Evolutionary conservation across 2,797 vertebrate species (phyloP).

Genomic region (Salarias fasciatus): DNA sequence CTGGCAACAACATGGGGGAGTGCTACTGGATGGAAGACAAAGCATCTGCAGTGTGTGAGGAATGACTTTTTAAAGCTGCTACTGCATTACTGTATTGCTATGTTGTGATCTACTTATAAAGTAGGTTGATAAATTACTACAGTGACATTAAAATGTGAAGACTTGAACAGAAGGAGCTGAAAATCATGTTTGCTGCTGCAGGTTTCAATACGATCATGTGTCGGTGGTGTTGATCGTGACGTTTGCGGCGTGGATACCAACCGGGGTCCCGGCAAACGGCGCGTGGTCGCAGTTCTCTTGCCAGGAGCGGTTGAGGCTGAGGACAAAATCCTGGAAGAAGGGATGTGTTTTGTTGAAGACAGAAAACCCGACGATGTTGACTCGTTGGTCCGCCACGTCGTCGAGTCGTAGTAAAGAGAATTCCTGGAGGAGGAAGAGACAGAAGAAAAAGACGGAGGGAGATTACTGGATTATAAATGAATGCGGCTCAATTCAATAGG

Average conservation of each 20-base stretch:
- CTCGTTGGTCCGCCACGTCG: conserved; percentile 87
- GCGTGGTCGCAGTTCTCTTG: conserved; percentile 98
- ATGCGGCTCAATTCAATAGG: neutral
- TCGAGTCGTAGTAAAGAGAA: conserved; percentile 94
- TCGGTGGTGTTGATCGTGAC: neutral
- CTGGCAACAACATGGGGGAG: too few relatives aligned
- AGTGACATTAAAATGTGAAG: too few relatives aligned
- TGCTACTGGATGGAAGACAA: too few relatives aligned
- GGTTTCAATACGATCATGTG: neutral
- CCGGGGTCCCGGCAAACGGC: conserved; percentile 94
- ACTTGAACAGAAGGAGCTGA: too few relatives aligned
- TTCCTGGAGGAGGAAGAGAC: conserved; percentile 81
- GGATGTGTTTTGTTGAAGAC: conserved; percentile 96
- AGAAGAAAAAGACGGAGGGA: conserved; percentile 4
- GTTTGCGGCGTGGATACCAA: conserved; percentile 75
- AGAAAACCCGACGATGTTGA: conserved; percentile 97
- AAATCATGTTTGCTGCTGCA: too few relatives aligned
- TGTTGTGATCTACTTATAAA: too few relatives aligned
- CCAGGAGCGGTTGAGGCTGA: conserved; percentile 98
- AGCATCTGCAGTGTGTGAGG: too few relatives aligned
- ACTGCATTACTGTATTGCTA: too few relatives aligned
- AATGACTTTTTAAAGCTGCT: too few relatives aligned
- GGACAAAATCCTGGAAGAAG: conserved; percentile 95
- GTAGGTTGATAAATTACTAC: too few relatives aligned
- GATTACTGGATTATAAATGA: conserved; percentile 7